These are phyloP conservation scores for Solenodon paradoxus DNA, from an alignment of 2,113 vertebrate genomes.

Conservation along the genomic window DNA sequence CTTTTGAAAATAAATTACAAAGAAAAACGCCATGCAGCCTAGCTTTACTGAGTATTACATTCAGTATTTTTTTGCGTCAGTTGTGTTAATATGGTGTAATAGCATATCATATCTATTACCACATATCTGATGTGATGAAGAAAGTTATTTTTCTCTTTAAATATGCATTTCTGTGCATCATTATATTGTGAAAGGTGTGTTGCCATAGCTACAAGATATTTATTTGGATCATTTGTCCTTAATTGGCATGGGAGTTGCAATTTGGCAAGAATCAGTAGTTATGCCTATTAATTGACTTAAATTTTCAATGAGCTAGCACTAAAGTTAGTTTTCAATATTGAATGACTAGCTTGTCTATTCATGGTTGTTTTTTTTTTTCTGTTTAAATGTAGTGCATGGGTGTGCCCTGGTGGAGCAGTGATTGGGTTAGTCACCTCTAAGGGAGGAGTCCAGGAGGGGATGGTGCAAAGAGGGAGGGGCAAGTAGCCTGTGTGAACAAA, in stretches of 20 bases:
- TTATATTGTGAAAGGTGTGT: slow-evolving; percentile 11
- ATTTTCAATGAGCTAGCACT: slow-evolving; percentile 34
- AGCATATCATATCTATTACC: background rate
- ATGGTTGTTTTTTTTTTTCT: slow-evolving; percentile 43
- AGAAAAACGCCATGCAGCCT: background rate
- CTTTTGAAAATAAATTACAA: slow-evolving; percentile 8
- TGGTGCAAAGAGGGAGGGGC: no score
- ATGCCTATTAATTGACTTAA: slow-evolving; percentile 44
- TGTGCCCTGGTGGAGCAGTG: no score
- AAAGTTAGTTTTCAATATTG: slow-evolving; percentile 40
- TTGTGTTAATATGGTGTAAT: background rate
- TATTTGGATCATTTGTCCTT: slow-evolving; percentile 44
- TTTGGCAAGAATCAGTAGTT: slow-evolving; percentile 33
- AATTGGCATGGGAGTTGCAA: background rate
- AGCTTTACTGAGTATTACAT: background rate
- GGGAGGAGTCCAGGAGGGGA: no score
- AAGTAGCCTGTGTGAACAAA: no score
- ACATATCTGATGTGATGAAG: background rate
- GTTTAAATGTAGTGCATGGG: slow-evolving; percentile 27
- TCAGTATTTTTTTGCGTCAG: background rate
- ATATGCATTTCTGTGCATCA: slow-evolving; percentile 11
- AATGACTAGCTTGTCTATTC: background rate
- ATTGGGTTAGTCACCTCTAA: no score
- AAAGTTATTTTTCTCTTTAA: slow-evolving; percentile 28
- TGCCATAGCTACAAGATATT: background rate